phyloP scores from a whole-genome alignment of 2,113 vertebrate species.

The Callipepla californica region DNA sequence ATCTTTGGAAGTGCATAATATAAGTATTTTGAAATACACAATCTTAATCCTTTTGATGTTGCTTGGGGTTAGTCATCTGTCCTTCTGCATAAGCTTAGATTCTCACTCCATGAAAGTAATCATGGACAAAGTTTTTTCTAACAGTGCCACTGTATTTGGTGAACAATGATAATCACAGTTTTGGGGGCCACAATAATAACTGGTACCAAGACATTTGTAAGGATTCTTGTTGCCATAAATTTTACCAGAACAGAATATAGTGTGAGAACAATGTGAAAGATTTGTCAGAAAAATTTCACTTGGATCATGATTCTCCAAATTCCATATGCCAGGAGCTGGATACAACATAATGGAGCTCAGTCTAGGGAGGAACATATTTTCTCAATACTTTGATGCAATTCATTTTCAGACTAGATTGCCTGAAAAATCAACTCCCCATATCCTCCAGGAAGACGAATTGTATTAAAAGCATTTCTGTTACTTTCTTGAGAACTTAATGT shows the following conservation, averaged over 20 bases:
- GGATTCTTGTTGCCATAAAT: background rate
- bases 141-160: background rate
- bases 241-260: background rate
- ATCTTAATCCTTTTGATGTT: background rate
- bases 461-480: conserved; percentile 48
- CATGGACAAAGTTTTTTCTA: background rate
- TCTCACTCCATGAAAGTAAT: background rate
- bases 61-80: background rate
- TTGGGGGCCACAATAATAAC: background rate
- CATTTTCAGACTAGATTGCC: background rate
- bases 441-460: conserved; percentile 24
- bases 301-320: background rate
- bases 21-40: background rate
- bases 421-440: background rate
- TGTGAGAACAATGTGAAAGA: background rate
- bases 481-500: conserved; percentile 16
- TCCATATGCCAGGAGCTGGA: background rate
- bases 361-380: background rate
- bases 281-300: background rate
- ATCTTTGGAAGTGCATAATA: background rate
- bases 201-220: background rate
- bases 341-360: background rate
- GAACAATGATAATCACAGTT: background rate
- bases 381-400: background rate
- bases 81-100: background rate